Evolutionary conservation across 2,113 vertebrate species (phyloP).

Genomic region (Sinocyclocheilus grahami): DNA sequence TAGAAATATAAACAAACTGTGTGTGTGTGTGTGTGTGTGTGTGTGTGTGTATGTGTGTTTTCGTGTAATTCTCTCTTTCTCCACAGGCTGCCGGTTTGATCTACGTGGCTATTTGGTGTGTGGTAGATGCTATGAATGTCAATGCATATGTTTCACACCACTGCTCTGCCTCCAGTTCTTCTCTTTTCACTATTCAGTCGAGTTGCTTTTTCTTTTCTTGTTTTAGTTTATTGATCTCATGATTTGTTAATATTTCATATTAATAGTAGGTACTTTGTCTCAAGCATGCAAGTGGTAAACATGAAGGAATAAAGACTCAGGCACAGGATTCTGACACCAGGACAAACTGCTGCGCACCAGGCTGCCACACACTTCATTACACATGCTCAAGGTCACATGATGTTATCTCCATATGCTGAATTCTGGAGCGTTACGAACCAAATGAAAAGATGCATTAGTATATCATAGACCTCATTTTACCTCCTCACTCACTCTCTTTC

Average conservation of each 20-base stretch:
- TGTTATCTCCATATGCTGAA: conserved; percentile 45
- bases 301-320: not conserved
- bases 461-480: not conserved
- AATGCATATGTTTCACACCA: not conserved
- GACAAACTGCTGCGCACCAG: conserved; percentile 12
- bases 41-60: not conserved
- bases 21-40: no score
- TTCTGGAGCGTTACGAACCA: not conserved
- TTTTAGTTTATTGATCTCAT: not conserved
- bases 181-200: conserved; percentile 20
- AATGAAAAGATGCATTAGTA: conserved; percentile 21
- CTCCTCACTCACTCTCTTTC: not conserved
- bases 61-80: conserved; percentile 18
- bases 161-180: conserved; percentile 29
- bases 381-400: conserved; percentile 26
- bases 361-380: conserved; percentile 33
- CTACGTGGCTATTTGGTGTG: conserved; percentile 49
- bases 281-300: not conserved
- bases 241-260: not conserved
- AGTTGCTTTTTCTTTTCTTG: not conserved
- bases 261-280: not conserved
- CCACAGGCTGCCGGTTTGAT: conserved; percentile 18
- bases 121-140: conserved; percentile 48
- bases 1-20: not conserved
- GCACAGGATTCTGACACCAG: conserved; percentile 14